phyloP scores from a whole-genome alignment of 2,888 invertebrate species.

The Magallana nippona region DNA sequence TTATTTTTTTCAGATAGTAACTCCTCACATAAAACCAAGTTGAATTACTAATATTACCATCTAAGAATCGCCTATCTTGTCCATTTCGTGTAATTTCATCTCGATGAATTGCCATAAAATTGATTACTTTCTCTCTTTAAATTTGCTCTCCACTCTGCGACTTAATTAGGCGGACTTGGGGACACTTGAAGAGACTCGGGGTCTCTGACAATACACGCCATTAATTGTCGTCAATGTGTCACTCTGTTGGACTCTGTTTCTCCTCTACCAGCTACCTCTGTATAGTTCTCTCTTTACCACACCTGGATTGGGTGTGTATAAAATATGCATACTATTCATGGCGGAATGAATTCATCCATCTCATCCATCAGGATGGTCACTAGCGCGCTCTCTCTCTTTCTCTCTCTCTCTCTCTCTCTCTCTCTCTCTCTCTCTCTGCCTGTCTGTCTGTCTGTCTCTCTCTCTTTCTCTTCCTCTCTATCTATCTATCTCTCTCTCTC shows the following conservation, averaged over 20 bases:
- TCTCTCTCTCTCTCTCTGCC: too few relatives aligned
- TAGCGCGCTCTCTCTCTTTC: too few relatives aligned
- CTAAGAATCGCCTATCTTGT: background rate
- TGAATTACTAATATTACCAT: background rate
- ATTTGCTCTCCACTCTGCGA: background rate
- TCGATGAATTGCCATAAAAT: constrained; percentile 8
- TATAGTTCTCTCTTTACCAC: background rate
- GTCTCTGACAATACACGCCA: background rate
- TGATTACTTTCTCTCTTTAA: background rate
- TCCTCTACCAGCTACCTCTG: background rate
- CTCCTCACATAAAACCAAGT: background rate
- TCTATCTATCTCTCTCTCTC: too few relatives aligned
- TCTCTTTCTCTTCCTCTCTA: too few relatives aligned
- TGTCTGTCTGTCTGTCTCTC: too few relatives aligned
- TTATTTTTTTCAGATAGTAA: background rate
- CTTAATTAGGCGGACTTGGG: background rate
- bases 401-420: too few relatives aligned
- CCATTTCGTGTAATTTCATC: background rate
- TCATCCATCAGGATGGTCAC: too few relatives aligned
- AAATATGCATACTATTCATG: too few relatives aligned
- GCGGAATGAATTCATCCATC: too few relatives aligned
- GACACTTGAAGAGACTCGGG: background rate
- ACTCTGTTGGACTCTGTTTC: background rate
- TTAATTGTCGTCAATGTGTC: background rate
- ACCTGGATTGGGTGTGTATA: too few relatives aligned